Percentiles rank a stretch among this genome's conserved stretches.
Conservation (phyloP, 2,888 invertebrate genomes). For the Podabrus alpinus region DNA sequence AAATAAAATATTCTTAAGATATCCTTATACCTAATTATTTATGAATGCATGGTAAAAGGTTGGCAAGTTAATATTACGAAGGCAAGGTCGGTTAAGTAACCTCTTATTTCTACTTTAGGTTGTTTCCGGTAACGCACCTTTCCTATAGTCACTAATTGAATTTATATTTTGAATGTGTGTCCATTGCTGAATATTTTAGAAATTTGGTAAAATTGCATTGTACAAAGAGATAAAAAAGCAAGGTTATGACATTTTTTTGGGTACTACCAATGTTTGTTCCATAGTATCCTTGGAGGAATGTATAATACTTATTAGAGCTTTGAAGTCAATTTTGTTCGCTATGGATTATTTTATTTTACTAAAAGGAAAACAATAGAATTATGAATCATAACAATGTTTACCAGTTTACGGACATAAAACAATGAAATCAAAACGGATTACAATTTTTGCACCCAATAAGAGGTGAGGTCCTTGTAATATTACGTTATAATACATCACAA, state of each 20-base stretch:
- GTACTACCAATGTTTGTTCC: background rate
- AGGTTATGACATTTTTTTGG: background rate
- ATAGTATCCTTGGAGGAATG: background rate
- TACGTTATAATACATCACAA: background rate
- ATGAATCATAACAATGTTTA: constrained; percentile 5
- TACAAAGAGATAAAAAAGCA: background rate
- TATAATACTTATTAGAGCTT: background rate
- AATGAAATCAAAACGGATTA: constrained; percentile 10
- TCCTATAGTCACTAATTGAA: constrained; percentile 9
- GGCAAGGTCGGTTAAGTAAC: constrained; percentile 36
- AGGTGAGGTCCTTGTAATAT: background rate
- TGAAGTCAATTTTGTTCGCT: background rate
- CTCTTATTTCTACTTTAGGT: constrained; percentile 33
- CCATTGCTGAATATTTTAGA: background rate
- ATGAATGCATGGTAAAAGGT: constrained; percentile 28
- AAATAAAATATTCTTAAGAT: background rate
- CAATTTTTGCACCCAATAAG: background rate
- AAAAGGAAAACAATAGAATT: constrained; percentile 9
- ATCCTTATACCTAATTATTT: constrained; percentile 13
- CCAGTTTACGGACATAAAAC: constrained; percentile 3
- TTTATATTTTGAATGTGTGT: background rate
- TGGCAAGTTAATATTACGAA: constrained; percentile 33
- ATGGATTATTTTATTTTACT: background rate
- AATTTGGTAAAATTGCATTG: background rate
- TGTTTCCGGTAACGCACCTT: constrained; percentile 31